Evolutionary conservation across 2,888 invertebrate species (phyloP), one percentile per base, ranked within the genome.

Genomic region (Ligdia adustata): DNA sequence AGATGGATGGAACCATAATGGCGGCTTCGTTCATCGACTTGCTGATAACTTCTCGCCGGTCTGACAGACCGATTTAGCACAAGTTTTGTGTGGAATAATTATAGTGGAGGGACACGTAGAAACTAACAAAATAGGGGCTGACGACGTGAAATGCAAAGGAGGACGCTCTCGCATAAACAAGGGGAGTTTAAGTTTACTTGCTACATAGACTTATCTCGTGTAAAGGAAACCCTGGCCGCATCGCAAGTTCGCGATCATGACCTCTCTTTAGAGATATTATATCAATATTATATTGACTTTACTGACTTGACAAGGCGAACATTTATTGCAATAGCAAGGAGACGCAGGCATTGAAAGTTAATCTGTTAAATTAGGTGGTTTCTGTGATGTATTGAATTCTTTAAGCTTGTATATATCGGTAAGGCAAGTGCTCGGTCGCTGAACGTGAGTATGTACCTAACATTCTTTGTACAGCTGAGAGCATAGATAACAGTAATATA

Each of bases 91-190:
- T 77, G 70, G 60, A 72, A 64, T 72, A n/a, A 65, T 62, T 71
- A 60, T 63, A 62, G 67, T 72, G 64, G 62, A 64, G 58, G 66
- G 73, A 69, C 65, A 67, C 71, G 67, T 73, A 73, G 77, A 72
- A 74, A 69, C 55, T 66, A 66, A 57, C 60, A 72, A 60, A 60
- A 77, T 71, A 75, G 79, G 77, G 82, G 66, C 66, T 65, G 72
- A 67, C 73, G 59, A 75, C 83, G 87, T 88, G 89, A 88, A 81
- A 90, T 90, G 87, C 89, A 89, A 87, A 90, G 89, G 78, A 88
- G 84, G 74, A 80, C 82, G 78, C 79, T 80, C 82, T 82, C 86
- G 72, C 82, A 84, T 69, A 82, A 79, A 61, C 90, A 90, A 90
- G 89, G 90, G 75, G 81, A 87, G 88, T 88, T 68, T 45, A 69